A percentile compares a stretch with the other conserved stretches of the same genome.
Conservation (phyloP, 2,888 invertebrate genomes). For the Drymonia ruficornis region DNA sequence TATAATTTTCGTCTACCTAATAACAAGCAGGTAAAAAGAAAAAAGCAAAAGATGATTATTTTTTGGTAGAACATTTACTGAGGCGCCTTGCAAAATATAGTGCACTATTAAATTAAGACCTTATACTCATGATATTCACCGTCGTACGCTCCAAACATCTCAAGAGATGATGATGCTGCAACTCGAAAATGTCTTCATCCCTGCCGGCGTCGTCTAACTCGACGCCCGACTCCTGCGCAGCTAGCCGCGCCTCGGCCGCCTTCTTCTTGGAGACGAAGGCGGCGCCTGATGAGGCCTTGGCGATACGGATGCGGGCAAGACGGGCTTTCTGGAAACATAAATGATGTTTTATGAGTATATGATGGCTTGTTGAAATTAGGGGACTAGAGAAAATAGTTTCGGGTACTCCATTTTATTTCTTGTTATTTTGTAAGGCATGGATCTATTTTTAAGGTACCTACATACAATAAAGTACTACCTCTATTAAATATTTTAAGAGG, state of each 20-base stretch:
- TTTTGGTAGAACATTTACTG: no score
- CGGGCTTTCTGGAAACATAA: slow-evolving; percentile 96
- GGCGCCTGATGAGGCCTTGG: slow-evolving; percentile 99
- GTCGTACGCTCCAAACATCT: slow-evolving; percentile 99
- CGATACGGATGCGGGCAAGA: slow-evolving; percentile 98
- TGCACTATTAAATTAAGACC: no score
- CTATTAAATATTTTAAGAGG: no score
- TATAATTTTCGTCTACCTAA: no score
- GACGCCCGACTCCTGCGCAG: slow-evolving; percentile 96
- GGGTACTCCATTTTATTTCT: no score
- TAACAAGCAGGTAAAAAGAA: no score
- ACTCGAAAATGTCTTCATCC: slow-evolving; percentile 98
- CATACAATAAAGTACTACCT: no score
- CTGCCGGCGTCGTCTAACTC: slow-evolving; percentile 94
- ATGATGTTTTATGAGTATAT: slow-evolving; percentile 4
- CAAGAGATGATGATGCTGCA: slow-evolving; percentile 99
- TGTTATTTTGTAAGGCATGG: no score
- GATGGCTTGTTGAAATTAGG: background rate
- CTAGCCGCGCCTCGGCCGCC: slow-evolving; percentile 97
- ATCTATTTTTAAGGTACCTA: no score
- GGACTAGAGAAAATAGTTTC: no score
- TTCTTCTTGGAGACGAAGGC: slow-evolving; percentile 99
- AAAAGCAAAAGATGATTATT: no score
- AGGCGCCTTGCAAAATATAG: no score
- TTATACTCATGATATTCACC: slow-evolving; percentile 68